phyloP scores from a whole-genome alignment of 2,888 invertebrate genomes.

The Gymnocheta viridis region DNA sequence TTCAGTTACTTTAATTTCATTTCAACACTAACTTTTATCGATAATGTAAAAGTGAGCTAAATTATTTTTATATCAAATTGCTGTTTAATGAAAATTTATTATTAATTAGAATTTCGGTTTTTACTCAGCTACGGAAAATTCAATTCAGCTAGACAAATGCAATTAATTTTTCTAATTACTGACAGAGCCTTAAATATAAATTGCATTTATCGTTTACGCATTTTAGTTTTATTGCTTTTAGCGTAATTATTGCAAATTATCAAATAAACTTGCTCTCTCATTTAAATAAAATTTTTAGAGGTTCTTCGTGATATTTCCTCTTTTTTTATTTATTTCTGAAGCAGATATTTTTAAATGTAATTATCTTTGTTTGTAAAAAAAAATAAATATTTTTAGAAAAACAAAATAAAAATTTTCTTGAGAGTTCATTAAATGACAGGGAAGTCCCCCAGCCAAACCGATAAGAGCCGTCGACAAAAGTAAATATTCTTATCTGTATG shows the following conservation, averaged over 20 bases:
- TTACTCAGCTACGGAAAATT: too few species aligned
- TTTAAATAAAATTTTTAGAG: background rate
- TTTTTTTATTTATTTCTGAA: background rate
- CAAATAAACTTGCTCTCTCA: background rate
- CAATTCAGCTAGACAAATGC: too few species aligned
- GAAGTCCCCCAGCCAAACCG: background rate
- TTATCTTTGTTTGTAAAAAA: background rate
- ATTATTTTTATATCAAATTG: too few species aligned
- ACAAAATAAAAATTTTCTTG: background rate
- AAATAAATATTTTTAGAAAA: background rate
- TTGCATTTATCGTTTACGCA: background rate
- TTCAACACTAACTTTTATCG: too few species aligned
- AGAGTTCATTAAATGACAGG: background rate
- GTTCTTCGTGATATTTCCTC: background rate
- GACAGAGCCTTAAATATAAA: background rate
- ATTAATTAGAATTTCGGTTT: too few species aligned
- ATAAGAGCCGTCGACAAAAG: conserved; percentile 2
- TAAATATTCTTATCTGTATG: background rate
- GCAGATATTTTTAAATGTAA: background rate
- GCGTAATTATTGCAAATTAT: background rate
- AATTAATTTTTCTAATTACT: background rate
- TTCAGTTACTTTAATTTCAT: too few species aligned
- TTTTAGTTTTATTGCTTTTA: background rate
- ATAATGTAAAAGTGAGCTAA: too few species aligned
- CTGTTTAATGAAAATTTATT: too few species aligned